Percentiles rank a stretch among this genome's conserved stretches.
Evolutionary conservation across 1,140 invertebrate species (phyloP).

Genomic region (Cryptotermes secundus): DNA sequence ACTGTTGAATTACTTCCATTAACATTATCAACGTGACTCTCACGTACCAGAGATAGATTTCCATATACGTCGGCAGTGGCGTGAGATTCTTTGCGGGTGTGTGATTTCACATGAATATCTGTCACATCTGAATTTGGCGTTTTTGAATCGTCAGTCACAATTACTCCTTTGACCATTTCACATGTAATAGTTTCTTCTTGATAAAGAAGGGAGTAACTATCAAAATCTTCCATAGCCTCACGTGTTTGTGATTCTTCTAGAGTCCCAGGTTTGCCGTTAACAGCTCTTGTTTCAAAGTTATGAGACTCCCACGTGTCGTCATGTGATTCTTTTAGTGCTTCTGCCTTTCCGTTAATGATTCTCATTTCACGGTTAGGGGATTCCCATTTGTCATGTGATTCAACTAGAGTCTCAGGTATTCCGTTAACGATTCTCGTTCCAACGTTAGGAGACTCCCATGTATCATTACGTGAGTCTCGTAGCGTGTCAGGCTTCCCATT

Average conservation of each 20-base stretch:
- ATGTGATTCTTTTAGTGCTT: too few species aligned
- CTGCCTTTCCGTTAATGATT: too few species aligned
- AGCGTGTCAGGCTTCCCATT: background rate
- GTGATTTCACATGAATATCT: too few species aligned
- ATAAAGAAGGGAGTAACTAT: background rate
- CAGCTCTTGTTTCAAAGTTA: background rate
- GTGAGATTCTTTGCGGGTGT: too few species aligned
- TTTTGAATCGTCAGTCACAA: background rate
- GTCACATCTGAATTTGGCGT: too few species aligned
- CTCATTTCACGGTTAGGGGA: too few species aligned
- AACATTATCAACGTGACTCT: background rate
- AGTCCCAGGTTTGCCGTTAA: background rate
- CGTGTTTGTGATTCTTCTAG: background rate
- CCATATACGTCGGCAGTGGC: too few species aligned
- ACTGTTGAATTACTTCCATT: background rate
- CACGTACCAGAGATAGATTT: background rate
- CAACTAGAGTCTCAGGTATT: too few species aligned
- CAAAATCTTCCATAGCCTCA: background rate
- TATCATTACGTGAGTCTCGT: background rate
- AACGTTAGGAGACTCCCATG: too few species aligned
- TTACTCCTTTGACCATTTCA: background rate
- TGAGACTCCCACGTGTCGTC: background rate
- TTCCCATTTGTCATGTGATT: too few species aligned
- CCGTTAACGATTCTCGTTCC: background rate
- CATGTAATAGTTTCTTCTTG: background rate